Evolutionary conservation across 2,797 vertebrate species (phyloP).

Genomic region (Masticophis lateralis): DNA sequence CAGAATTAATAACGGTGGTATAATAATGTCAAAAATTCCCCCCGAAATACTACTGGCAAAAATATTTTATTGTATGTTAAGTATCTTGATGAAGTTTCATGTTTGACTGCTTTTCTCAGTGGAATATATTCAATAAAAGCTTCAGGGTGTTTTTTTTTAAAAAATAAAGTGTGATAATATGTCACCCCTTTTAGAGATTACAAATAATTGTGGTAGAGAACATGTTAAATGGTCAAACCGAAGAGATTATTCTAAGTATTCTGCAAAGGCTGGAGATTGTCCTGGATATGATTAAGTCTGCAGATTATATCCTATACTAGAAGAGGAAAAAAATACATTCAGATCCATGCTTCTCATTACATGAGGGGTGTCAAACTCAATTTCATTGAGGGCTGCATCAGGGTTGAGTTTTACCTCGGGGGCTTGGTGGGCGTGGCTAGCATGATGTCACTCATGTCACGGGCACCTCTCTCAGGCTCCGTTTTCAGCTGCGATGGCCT

Average conservation of each 20-base stretch:
- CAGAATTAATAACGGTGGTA: slow-evolving; percentile 34
- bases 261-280: not conserved
- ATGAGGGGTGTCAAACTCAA: not conserved
- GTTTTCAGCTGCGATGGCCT: too few relatives aligned
- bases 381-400: too few relatives aligned
- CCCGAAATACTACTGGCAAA: not conserved
- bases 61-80: slow-evolving; percentile 46
- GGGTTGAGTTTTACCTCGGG: too few relatives aligned
- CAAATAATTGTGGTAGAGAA: not conserved
- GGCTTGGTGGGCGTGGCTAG: too few relatives aligned
- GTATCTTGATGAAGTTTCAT: slow-evolving; percentile 59
- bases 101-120: slow-evolving; percentile 51
- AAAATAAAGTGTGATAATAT: slow-evolving; percentile 59
- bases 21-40: slow-evolving; percentile 13
- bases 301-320: not conserved
- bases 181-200: slow-evolving; percentile 37
- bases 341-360: not conserved
- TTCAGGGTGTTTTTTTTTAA: slow-evolving; percentile 44
- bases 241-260: not conserved
- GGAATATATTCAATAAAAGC: slow-evolving; percentile 63
- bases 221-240: not conserved
- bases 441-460: too few relatives aligned
- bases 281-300: not conserved
- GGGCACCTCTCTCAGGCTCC: too few relatives aligned
- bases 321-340: not conserved